Base-by-base conservation (phyloP, 2,888 invertebrate species). In the Lithophane leautieri region DNA sequence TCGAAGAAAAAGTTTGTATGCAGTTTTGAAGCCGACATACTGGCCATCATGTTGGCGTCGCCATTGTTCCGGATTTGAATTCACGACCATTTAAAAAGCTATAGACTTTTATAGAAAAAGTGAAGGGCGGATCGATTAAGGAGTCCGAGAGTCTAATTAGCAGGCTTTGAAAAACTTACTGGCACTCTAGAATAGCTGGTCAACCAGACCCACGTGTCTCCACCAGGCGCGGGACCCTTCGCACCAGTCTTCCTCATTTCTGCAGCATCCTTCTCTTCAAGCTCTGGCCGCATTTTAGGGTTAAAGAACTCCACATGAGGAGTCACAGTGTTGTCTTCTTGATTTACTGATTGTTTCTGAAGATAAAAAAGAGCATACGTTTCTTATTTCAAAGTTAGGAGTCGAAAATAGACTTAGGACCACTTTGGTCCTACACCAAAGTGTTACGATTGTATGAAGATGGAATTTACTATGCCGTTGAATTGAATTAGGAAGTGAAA, bases 101-200 rank as follows among this genome's bases (percentile, higher is more conserved):
- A 22, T 34, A 28, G 19, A 12, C 7, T 22, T 61, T 3, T 14
- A 22, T 3, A 42, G 9, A 11, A 42, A 42, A 42, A 9, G 9
- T 42, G 42, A 0, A 42, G 42, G 9, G 42, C 9, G 40, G 8
- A 6, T 42, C 42, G 47, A 19, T 47, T 47, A 16, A 47, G 4
- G 47, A 47, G 6, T 19, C 47, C 19, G 47, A 19, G 47, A 19
- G 16, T 19, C 7, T 47, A 34, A 19, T 12, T n/a, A 12, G 28
- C 16, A 16, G 7, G 42, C 6, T 16, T 42, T 2, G 6, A 54
- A 22, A 25, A 66, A 92, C 95, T 93, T 86, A 98, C 98, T 90
- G 98, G 98, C 87, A 99, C 98, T 87, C 98, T 97, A 54, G 98
- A 98, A 89, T 98, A 98, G 82, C 98, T 98, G 73, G 98, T 98